Conservation (phyloP, 30 jellyfish, hydroid and myxozoan species). For the Clytia hemisphaerica region DNA sequence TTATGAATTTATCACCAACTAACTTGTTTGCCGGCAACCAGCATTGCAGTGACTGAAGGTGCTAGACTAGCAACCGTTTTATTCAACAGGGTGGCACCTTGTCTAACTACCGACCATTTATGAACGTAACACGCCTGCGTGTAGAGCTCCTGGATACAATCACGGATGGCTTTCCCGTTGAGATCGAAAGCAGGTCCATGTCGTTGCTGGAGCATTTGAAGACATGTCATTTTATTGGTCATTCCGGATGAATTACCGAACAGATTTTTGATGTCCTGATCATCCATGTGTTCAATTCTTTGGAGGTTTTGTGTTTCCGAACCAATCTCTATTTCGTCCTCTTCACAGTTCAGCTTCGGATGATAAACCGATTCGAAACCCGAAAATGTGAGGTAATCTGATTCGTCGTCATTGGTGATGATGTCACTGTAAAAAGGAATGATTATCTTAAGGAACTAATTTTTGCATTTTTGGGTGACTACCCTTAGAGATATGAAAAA, state of each 20-base stretch:
- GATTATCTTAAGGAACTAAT: too few relatives aligned
- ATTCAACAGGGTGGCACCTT: conserved; percentile 81
- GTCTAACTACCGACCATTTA: conserved; percentile 88
- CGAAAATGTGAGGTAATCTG: conserved; percentile 24
- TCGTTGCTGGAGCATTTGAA: conserved; percentile 49
- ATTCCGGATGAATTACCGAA: conserved; percentile 49
- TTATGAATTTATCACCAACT: not conserved
- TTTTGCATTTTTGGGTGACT: too few relatives aligned
- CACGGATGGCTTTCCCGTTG: conserved; percentile 45
- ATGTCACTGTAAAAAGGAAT: conserved; percentile 36
- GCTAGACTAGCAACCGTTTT: conserved; percentile 92
- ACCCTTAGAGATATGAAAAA: too few relatives aligned
- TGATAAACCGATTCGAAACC: conserved; percentile 91
- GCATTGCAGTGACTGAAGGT: conserved; percentile 86
- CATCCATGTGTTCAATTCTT: conserved; percentile 29
- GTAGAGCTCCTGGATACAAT: conserved; percentile 57
- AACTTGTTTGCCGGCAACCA: conserved; percentile 91
- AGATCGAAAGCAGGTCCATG: conserved; percentile 50
- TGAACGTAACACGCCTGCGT: conserved; percentile 71
- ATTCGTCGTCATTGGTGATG: conserved; percentile 40
- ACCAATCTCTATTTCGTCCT: conserved; percentile 31
- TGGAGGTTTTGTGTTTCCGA: conserved; percentile 26
- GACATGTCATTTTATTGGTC: conserved; percentile 43
- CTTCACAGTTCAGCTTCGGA: conserved; percentile 40
- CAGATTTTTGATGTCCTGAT: conserved; percentile 50